These are phyloP conservation scores for Catocala fraxini DNA, from an alignment of 2,888 invertebrate genomes.

Conservation along the genomic window DNA sequence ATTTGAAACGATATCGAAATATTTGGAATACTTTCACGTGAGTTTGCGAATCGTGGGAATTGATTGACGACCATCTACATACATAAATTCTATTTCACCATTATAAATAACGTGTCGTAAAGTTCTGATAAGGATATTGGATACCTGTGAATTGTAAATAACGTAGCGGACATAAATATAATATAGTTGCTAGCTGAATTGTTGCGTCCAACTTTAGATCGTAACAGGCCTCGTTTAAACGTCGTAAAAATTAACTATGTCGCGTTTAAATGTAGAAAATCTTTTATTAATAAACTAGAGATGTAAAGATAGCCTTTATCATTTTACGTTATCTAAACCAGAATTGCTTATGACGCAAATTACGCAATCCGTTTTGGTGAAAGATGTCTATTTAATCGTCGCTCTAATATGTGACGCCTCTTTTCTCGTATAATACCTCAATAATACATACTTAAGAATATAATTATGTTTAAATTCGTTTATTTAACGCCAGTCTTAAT, in stretches of 20 bases:
- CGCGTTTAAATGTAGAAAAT: background rate
- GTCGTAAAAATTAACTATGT: slow-evolving; percentile 3
- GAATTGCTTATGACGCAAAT: too few relatives aligned
- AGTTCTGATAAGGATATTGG: slow-evolving; percentile 51
- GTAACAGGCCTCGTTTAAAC: background rate
- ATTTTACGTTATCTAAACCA: too few relatives aligned
- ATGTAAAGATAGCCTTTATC: too few relatives aligned
- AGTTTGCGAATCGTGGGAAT: slow-evolving; percentile 75
- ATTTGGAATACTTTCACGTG: slow-evolving; percentile 72
- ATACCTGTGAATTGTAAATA: slow-evolving; percentile 53
- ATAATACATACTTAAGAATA: too few relatives aligned
- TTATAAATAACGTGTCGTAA: slow-evolving; percentile 56
- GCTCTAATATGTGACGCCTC: too few relatives aligned
- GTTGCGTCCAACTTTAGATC: slow-evolving; percentile 2
- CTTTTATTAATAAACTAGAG: background rate
- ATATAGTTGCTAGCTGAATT: slow-evolving; percentile 21
- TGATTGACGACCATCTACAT: slow-evolving; percentile 64
- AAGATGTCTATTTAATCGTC: too few relatives aligned
- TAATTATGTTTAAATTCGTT: too few relatives aligned
- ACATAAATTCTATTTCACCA: slow-evolving; percentile 58
- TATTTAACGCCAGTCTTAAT: too few relatives aligned
- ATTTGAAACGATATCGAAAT: slow-evolving; percentile 64
- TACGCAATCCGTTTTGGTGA: too few relatives aligned
- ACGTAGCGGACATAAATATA: slow-evolving; percentile 14
- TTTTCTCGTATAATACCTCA: too few relatives aligned